A percentile compares a stretch with the other conserved stretches of the same genome.
These are phyloP conservation scores for Platerodrilus igneus DNA, from an alignment of 2,888 invertebrate species.

Conservation along the genomic window DNA sequence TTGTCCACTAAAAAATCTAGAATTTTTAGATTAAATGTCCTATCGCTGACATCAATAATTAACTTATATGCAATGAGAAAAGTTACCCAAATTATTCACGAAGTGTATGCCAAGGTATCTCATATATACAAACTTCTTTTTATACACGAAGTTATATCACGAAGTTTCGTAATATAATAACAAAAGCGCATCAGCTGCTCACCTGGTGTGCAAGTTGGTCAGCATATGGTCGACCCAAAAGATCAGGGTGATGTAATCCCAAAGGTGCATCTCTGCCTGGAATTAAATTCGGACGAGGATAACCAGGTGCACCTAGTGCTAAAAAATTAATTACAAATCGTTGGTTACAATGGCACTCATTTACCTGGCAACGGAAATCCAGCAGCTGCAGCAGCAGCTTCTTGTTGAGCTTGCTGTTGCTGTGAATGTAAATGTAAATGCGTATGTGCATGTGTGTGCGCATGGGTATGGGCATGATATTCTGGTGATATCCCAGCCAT, in stretches of 20 bases:
- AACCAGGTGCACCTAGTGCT: conserved; percentile 54
- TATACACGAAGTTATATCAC: not conserved
- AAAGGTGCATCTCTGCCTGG: conserved; percentile 58
- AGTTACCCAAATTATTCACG: too few species aligned
- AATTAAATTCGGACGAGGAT: conserved; percentile 58
- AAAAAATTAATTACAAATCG: conserved; percentile 11
- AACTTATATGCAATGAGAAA: too few species aligned
- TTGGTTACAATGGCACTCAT: conserved; percentile 2
- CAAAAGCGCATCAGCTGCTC: not conserved
- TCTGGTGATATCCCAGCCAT: conserved; percentile 87
- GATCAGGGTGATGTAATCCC: conserved; percentile 70
- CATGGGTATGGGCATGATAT: conserved; percentile 90
- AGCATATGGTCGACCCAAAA: conserved; percentile 75
- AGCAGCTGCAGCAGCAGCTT: conserved; percentile 50
- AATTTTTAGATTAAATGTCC: too few species aligned
- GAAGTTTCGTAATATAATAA: not conserved
- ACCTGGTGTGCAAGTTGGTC: conserved; percentile 71
- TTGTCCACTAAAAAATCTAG: too few species aligned
- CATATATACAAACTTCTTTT: too few species aligned
- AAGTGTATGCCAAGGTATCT: too few species aligned
- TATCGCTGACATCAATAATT: too few species aligned
- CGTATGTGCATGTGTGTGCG: conserved; percentile 87
- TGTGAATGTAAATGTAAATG: conserved; percentile 80
- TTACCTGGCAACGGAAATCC: conserved; percentile 58
- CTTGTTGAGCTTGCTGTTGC: conserved; percentile 75